phyloP scores from a whole-genome alignment of 2,113 vertebrate genomes.

The Elachura formosa region DNA sequence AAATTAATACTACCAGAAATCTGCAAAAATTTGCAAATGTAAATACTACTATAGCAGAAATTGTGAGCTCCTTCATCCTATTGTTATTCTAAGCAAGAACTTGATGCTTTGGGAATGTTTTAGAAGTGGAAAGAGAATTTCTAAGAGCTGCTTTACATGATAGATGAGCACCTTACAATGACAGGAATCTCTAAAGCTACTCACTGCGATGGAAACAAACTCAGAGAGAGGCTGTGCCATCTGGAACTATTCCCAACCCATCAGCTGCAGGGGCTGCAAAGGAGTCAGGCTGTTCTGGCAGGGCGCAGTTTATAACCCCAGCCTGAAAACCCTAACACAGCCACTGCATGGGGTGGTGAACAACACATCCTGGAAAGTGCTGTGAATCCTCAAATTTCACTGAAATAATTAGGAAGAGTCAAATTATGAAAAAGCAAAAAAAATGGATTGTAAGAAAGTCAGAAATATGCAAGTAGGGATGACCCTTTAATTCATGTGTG shows the following conservation, averaged over 20 bases:
- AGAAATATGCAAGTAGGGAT: background rate
- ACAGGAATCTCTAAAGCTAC: background rate
- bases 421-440: background rate
- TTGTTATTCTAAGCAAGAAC: background rate
- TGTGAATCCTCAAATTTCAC: background rate
- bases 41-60: background rate
- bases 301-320: background rate
- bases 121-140: background rate
- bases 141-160: background rate
- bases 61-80: background rate
- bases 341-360: background rate
- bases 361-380: background rate
- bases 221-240: background rate
- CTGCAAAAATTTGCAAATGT: background rate
- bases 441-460: background rate
- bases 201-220: background rate
- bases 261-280: background rate
- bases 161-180: background rate
- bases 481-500: fast-evolving
- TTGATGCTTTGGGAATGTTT: background rate
- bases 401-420: background rate
- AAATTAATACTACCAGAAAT: background rate
- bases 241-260: background rate
- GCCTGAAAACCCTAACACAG: background rate
- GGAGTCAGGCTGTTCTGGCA: background rate